Base-by-base conservation (phyloP, 2,888 invertebrate genomes). In the Cenopis cana region DNA sequence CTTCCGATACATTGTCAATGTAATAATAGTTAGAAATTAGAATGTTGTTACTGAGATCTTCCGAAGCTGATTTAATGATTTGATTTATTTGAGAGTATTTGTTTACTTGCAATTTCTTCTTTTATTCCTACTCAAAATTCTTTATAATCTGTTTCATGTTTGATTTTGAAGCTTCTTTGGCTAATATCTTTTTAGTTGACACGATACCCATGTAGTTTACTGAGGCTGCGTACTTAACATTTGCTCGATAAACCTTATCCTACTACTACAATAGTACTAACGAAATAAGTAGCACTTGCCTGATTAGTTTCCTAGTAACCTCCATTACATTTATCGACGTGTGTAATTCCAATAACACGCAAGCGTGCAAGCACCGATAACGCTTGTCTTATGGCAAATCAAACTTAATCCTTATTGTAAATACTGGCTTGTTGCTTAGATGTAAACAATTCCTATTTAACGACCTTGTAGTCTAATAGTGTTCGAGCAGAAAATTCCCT, bases 251-350 rank as follows among this genome's bases (percentile, higher is more conserved):
- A 60, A 41, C 20, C 70, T 66, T 66, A 66, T 70, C 70, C 20
- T 24, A n/a, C 2, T 4, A 6, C 33, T 33, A 6, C 0, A 5
- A 59, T 24, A 52, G 57, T 52, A 49, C 36, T 52, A 50, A 49
- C 70, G 49, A 49, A 70, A 49, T 60, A 59, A n/a, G 18, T n/a
- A 46, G 41, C 61, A 68, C 52, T 69, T 54, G 61, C 57, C 60
- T 54, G 60, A 71, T 70, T 70, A 65, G 69, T 70, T 70, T 57
- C 65, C 33, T 36, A 46, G 59, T 59, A 70, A 70, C 59, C 65
- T 65, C 64, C 54, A 65, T 70, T 59, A 52, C 41, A 52, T 70
- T 65, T 65, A 70, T 70, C 65, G 57, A 59, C 18, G 41, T 57
- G 38, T 59, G 41, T 65, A 64, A 69, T 69, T 69, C 59, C 41